Conservation (phyloP, 2,797 vertebrate genomes). For the Mareca strepera region DNA sequence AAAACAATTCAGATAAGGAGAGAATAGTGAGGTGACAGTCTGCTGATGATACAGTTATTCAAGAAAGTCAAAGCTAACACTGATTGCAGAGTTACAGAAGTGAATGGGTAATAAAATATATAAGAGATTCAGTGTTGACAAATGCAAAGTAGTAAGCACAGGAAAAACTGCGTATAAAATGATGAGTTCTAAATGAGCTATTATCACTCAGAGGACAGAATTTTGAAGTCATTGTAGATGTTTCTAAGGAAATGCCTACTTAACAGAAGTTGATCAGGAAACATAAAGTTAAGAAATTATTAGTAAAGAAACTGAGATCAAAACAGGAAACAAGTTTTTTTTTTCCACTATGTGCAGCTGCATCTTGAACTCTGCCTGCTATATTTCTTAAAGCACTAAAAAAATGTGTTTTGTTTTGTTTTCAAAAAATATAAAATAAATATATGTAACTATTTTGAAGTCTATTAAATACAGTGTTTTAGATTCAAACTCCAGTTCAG, state of each 20-base stretch:
- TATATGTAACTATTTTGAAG: neutral
- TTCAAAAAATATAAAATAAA: neutral
- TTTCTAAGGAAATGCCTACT: conserved; percentile 5
- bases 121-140: neutral
- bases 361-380: neutral
- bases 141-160: neutral
- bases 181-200: neutral
- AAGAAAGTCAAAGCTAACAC: neutral
- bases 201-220: neutral
- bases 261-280: neutral
- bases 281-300: neutral
- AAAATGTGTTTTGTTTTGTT: neutral
- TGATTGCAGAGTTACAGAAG: neutral
- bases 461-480: neutral
- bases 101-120: neutral
- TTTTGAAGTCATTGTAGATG: neutral
- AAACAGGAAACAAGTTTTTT: neutral
- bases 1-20: neutral
- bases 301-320: neutral
- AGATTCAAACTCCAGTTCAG: neutral
- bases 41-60: neutral
- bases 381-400: neutral
- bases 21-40: neutral
- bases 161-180: neutral
- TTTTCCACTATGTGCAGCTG: neutral